A percentile compares a stretch with the other conserved stretches of the same genome.
Evolutionary conservation across 2,797 vertebrate species (phyloP).

Genomic region (Phalloptychus januarius): DNA sequence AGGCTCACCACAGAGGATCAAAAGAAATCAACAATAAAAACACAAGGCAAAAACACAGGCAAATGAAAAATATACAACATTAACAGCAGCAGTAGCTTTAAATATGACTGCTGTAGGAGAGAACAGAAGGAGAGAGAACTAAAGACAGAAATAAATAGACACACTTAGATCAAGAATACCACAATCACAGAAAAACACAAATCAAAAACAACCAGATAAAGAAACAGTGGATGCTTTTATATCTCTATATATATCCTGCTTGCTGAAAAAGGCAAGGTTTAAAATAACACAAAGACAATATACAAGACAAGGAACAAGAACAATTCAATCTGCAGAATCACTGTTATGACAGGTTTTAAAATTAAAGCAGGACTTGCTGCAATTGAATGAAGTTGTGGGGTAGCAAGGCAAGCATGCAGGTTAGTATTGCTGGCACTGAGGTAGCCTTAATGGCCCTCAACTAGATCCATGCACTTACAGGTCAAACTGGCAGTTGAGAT

Average conservation of each 20-base stretch:
- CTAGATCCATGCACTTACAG: constrained; percentile 60
- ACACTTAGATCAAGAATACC: constrained; percentile 48
- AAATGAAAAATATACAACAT: constrained; percentile 59
- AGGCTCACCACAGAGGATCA: constrained; percentile 69
- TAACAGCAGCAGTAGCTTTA: constrained; percentile 43
- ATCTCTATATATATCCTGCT: constrained; percentile 7
- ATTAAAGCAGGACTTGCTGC: constrained; percentile 29
- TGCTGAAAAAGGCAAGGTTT: constrained; percentile 54
- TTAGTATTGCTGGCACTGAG: constrained; percentile 11
- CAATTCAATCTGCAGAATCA: constrained; percentile 23
- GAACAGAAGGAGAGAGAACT: constrained; percentile 27
- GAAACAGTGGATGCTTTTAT: constrained; percentile 32
- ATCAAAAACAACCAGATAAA: constrained; percentile 48
- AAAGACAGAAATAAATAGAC: constrained; percentile 38
- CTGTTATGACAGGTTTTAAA: constrained; percentile 49
- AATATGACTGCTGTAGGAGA: constrained; percentile 30
- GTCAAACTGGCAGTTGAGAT: constrained; percentile 18
- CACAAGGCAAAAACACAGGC: constrained; percentile 52
- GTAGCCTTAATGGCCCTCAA: constrained; percentile 7
- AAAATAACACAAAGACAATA: constrained; percentile 35
- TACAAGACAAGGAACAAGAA: constrained; percentile 23
- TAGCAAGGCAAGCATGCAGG: constrained; percentile 51
- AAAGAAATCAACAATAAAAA: constrained; percentile 63
- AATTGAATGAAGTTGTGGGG: constrained; percentile 25
- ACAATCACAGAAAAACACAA: constrained; percentile 52